Evolutionary conservation across 2,888 invertebrate species (phyloP), one percentile per base, ranked within the genome.

Genomic region (Apotomis capreana): DNA sequence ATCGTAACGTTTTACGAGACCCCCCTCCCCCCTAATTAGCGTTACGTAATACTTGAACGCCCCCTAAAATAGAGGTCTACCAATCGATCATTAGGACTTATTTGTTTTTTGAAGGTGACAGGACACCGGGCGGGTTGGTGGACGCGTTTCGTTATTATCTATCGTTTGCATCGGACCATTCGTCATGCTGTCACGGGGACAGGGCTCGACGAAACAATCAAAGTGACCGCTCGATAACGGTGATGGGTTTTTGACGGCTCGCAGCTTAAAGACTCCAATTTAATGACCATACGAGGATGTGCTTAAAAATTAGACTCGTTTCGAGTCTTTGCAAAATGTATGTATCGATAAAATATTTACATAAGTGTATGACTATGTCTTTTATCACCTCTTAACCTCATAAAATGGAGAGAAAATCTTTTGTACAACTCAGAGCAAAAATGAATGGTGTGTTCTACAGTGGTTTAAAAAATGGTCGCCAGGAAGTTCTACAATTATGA

Each of bases 51-150:
- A n/a, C n/a, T n/a, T n/a, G n/a, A n/a, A n/a, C n/a, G n/a, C n/a
- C n/a, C n/a, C n/a, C n/a, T n/a, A 87, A 89, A 89, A 89, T 87
- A 83, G 85, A 86, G 86, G 85, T 83, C 83, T 83, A 81, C 83
- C 91, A 88, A 93, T 93, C 92, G 89, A 92, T 93, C 92, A 93
- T 91, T 89, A 87, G 88, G 87, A 89, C 89, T 92, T 92, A 89
- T 90, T 91, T 90, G 89, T 92, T 92, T 91, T 92, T 91, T 89
- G 87, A 88, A 85, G 88, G 88, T 89, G 91, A 91, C 90, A 90
- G 89, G 89, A 88, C 88, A 86, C 85, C 81, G 86, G 78, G 81
- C 80, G 84, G 84, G 80, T 82, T 79, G 83, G 84, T 81, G 82
- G 82, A 80, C 78, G 78, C 79, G 82, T 84, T 84, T 83, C 75